Evolutionary conservation across 2,113 vertebrate genomes (phyloP).

Genomic region (Atlantisia rogersi): DNA sequence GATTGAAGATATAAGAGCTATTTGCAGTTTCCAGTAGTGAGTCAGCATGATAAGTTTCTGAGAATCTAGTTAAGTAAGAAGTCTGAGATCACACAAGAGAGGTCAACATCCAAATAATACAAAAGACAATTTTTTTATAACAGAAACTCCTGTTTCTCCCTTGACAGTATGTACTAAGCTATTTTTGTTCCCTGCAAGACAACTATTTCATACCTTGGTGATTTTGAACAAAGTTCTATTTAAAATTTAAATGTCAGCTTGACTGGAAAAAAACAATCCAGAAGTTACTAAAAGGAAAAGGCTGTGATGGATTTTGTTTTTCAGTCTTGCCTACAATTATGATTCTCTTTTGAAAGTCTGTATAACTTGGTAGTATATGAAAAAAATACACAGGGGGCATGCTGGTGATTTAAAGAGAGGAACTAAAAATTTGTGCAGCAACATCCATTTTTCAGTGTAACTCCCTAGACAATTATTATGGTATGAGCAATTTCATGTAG

Average conservation of each 20-base stretch:
- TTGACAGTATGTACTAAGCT: background rate
- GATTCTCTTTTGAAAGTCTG: background rate
- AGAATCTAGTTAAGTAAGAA: background rate
- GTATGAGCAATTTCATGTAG: background rate
- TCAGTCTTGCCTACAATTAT: background rate
- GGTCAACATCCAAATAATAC: background rate
- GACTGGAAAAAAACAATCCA: background rate
- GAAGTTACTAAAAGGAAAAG: background rate
- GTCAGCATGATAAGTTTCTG: background rate
- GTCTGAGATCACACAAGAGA: background rate
- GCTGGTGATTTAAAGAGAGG: background rate
- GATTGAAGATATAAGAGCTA: background rate
- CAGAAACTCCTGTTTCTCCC: background rate
- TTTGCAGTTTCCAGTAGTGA: background rate
- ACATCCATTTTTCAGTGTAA: background rate
- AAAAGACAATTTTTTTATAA: background rate
- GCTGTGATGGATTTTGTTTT: background rate
- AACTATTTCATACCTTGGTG: constrained; percentile 14
- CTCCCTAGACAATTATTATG: background rate
- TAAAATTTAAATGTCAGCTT: constrained; percentile 16
- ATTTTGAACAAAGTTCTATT: constrained; percentile 18
- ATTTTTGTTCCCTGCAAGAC: background rate
- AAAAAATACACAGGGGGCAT: background rate
- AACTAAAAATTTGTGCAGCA: background rate
- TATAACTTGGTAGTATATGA: background rate